Evolutionary conservation across 1,140 invertebrate species (phyloP).

Genomic region (Gerris buenoi): DNA sequence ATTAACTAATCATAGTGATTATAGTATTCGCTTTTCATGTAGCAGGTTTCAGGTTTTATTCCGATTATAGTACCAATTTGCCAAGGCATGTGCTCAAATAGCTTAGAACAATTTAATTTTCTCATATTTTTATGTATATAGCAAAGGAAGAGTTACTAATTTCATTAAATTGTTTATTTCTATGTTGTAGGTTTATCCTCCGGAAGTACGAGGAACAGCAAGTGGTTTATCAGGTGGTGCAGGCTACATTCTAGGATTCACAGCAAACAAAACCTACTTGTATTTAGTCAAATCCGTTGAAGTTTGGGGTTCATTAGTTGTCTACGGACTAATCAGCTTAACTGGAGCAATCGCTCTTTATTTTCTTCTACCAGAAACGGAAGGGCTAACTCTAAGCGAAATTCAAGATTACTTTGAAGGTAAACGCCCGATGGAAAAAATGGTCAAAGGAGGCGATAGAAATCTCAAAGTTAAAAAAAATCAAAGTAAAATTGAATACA

Average conservation of each 20-base stretch:
- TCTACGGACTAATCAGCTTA: conserved; percentile 51
- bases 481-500: conserved; percentile 37
- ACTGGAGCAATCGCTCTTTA: conserved; percentile 40
- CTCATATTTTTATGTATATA: too few relatives aligned
- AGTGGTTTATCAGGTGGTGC: conserved; percentile 50
- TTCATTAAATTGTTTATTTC: too few relatives aligned
- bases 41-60: too few relatives aligned
- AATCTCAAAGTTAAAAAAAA: background rate
- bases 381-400: conserved; percentile 61
- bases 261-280: conserved; percentile 53
- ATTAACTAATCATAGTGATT: too few relatives aligned
- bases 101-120: too few relatives aligned
- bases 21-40: too few relatives aligned
- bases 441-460: background rate
- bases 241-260: conserved; percentile 52
- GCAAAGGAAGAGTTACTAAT: too few relatives aligned
- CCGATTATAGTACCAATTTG: conserved; percentile 4
- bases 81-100: too few relatives aligned
- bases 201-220: conserved; percentile 46
- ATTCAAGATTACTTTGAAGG: conserved; percentile 27
- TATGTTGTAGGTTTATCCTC: conserved; percentile 35
- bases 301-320: background rate
- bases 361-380: conserved; percentile 60
- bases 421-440: background rate
- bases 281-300: background rate